phyloP scores from a whole-genome alignment of 2,113 vertebrate species.

The Dendrocopos noguchii region DNA sequence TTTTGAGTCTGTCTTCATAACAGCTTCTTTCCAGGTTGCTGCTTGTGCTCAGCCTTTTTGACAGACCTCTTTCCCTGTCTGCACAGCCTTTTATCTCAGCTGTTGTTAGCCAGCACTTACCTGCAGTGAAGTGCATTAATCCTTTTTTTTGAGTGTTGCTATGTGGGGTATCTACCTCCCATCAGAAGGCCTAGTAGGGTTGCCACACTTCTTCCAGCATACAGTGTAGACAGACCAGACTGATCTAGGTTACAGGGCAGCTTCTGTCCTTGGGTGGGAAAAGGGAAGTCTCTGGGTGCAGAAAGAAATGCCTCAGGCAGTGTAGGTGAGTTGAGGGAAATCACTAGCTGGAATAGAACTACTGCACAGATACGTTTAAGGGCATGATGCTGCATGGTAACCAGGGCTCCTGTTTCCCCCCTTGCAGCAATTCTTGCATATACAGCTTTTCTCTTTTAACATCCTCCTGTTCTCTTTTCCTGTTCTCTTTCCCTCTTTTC shows the following conservation, averaged over 20 bases:
- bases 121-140: constrained; percentile 13
- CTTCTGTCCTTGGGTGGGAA: constrained; percentile 4
- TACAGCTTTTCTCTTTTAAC: not conserved
- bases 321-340: constrained; percentile 17
- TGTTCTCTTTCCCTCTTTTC: not conserved
- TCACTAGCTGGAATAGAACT: not conserved
- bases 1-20: not conserved
- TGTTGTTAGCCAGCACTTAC: constrained; percentile 31
- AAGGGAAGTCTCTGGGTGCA: not conserved
- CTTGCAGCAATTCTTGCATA: not conserved
- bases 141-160: not conserved
- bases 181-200: not conserved
- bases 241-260: not conserved
- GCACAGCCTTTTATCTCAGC: constrained; percentile 23
- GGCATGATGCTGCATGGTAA: not conserved
- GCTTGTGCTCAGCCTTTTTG: not conserved
- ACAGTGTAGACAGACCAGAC: not conserved
- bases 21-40: constrained; percentile 2
- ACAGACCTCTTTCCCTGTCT: not conserved
- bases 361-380: not conserved
- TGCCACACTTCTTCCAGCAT: not conserved
- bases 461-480: not conserved
- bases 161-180: not conserved
- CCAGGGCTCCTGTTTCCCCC: not conserved
- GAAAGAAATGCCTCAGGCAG: not conserved